Evolutionary conservation across 2,888 invertebrate species (phyloP).

Genomic region (Phortica magna): DNA sequence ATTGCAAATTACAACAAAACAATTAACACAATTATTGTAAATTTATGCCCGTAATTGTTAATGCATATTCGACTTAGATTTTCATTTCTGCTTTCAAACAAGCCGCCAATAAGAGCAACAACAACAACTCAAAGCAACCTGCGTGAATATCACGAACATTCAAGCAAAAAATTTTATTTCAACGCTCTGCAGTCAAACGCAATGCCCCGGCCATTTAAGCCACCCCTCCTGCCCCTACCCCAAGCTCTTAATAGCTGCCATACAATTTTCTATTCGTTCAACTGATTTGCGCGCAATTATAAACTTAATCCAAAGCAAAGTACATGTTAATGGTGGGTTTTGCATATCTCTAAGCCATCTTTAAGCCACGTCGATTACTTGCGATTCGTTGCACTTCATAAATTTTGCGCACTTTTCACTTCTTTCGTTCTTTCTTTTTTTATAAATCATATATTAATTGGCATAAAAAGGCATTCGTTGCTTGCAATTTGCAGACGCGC

Average conservation of each 20-base stretch:
- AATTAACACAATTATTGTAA: slow-evolving; percentile 69
- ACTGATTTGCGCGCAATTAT: no score
- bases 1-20: slow-evolving; percentile 64
- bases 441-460: slow-evolving; percentile 5
- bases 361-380: slow-evolving; percentile 58
- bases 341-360: background rate
- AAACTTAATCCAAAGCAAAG: background rate
- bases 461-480: background rate
- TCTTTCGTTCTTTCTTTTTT: slow-evolving; percentile 54
- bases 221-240: no score
- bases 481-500: slow-evolving; percentile 2
- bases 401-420: slow-evolving; percentile 48
- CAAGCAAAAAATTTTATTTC: no score
- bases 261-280: no score
- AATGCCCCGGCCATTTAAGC: no score
- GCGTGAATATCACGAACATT: no score
- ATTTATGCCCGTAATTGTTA: slow-evolving; percentile 52
- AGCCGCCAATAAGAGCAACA: background rate
- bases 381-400: slow-evolving; percentile 70
- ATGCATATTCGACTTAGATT: slow-evolving; percentile 24
- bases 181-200: no score
- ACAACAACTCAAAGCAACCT: no score
- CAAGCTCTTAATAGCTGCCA: no score
- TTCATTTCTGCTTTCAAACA: background rate
- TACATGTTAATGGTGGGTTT: background rate